Conservation (phyloP, 2,113 vertebrate genomes). For the Diadophis punctatus region DNA sequence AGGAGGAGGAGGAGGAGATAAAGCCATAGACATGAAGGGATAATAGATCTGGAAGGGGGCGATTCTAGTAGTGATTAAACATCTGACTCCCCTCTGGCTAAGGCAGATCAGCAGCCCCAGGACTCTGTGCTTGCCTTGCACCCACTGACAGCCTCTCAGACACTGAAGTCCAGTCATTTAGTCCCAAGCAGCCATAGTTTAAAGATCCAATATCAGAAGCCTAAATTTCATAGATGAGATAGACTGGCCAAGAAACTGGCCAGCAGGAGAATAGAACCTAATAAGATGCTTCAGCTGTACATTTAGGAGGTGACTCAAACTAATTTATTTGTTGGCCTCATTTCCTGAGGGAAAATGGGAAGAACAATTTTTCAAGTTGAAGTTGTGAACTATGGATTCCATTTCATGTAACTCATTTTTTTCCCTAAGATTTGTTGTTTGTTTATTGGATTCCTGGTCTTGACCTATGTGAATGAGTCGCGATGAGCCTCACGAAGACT, state of each 20-base stretch:
- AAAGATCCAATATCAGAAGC: neutral
- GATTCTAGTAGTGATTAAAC: neutral
- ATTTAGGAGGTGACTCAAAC: neutral
- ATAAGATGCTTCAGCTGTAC: neutral
- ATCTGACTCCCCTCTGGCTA: neutral
- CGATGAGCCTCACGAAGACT: too few relatives aligned
- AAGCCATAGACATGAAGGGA: neutral
- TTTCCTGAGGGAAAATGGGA: neutral
- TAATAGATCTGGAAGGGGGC: neutral
- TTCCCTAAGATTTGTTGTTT: neutral
- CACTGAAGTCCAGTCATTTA: neutral
- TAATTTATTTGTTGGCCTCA: neutral
- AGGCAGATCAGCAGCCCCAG: neutral
- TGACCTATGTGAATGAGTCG: neutral
- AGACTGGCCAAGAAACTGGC: neutral
- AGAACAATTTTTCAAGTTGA: neutral
- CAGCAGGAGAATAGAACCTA: neutral
- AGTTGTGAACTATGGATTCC: neutral
- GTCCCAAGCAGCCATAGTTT: neutral
- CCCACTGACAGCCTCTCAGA: neutral
- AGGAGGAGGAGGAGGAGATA: neutral
- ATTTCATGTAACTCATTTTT: neutral
- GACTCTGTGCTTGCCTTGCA: neutral
- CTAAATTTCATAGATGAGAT: neutral
- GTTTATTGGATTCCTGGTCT: neutral